Base-by-base conservation (phyloP, 2,888 invertebrate genomes). In the Myopa testacea region DNA sequence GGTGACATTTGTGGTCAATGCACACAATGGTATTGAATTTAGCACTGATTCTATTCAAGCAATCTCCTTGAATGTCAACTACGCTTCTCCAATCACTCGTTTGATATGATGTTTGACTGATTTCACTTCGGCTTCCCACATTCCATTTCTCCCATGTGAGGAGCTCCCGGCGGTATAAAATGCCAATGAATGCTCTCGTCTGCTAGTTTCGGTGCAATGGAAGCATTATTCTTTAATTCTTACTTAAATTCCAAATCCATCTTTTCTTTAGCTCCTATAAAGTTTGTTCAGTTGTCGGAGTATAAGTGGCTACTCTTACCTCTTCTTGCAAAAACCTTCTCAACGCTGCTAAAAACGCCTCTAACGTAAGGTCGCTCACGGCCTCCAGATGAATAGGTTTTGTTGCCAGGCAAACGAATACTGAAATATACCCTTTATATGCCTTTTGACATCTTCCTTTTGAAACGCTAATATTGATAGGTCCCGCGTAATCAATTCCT, bases 351-450 rank as follows among this genome's bases (percentile, higher is more conserved):
- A 79, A 55, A 73, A 79, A 80, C 37, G 70, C 76, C 68, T 78
- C 73, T 60, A 79, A 74, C 50, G 69, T 73, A 8, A 78, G 65
- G 68, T 81, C 63, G 45, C 77, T 58, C n/a, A 78, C 63, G 19
- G 73, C 38, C 73, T 79, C 76, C n/a, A 80, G 70, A 71, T 78
- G 74, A 37, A 78, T 75, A 68, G 75, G 76, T 60, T 76, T 78
- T 26, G 70, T 75, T 12, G 76, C 55, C 65, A 80, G 78, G 78
- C 76, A 79, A 55, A 79, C 78, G 68, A 78, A 78, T 19, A 80
- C 79, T n/a, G 78, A 78, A n/a, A 79, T 77, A 50, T 79, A 79
- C 10, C 73, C 72, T 70, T 80, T 80, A 10, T 50, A 19, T 10
- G 76, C 16, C 58, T 63, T 63, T 63, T 63, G 26, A 63, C 63